phyloP scores from a whole-genome alignment of 53 echinoderm and acorn worm species.

The Antedon mediterranea region DNA sequence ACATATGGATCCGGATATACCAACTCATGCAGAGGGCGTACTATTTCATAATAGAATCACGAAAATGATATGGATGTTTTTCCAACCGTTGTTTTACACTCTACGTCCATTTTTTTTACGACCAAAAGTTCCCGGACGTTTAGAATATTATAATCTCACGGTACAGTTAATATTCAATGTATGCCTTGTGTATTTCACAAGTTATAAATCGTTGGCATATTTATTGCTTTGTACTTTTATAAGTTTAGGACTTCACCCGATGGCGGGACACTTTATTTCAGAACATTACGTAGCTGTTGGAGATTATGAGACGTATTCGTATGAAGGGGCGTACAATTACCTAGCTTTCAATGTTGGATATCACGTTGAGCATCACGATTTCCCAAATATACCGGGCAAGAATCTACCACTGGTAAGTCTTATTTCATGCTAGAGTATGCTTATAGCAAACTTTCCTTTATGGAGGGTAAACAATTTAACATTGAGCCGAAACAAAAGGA shows the following conservation, averaged over 20 bases:
- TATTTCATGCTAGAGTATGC: too few species aligned
- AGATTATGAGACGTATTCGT: conserved; percentile 5
- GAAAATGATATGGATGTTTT: conserved; percentile 1
- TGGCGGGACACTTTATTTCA: conserved; percentile 5
- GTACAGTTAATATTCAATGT: neutral
- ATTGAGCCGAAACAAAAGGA: too few species aligned
- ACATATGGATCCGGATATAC: conserved; percentile 2
- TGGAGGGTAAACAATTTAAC: too few species aligned
- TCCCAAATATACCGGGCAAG: conserved; percentile 2
- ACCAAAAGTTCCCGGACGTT: neutral
- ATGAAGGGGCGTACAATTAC: neutral
- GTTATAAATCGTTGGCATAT: neutral
- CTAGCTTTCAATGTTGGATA: conserved; percentile 4
- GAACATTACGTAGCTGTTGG: conserved; percentile 1
- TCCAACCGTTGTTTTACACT: conserved; percentile 2
- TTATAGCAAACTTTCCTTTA: too few species aligned
- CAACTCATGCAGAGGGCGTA: neutral
- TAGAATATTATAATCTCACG: neutral
- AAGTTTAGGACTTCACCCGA: conserved; percentile 3
- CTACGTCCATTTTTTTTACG: neutral
- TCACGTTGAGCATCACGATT: conserved; percentile 8
- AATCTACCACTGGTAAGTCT: conserved; percentile 26
- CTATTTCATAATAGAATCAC: neutral
- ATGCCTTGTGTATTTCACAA: neutral
- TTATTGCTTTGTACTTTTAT: neutral